Base-by-base conservation (phyloP, 1,140 invertebrate genomes). In the Drosophila guanche region DNA sequence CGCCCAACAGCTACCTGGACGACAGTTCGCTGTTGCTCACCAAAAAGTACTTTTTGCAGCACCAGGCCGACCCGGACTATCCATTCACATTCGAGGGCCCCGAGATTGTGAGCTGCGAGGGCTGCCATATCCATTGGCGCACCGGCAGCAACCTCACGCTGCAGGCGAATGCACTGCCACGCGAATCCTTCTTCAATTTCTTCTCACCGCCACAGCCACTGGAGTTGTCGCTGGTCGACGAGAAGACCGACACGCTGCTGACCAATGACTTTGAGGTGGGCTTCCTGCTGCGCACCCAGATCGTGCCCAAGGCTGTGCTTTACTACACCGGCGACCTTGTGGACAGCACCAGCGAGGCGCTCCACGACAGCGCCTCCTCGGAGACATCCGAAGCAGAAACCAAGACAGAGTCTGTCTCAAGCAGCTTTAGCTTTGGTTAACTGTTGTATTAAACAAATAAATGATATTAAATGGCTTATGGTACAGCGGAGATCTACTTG, bases 111-210 rank as follows among this genome's bases (percentile, higher is more conserved):
- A 97, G 97, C 89, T 97, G 97, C 93, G 95, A 95, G 94, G 97
- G 97, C 25, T 98, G 96, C 76, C 93, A 94, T 42, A 98, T 99
- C 80, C 95, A 98, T 84, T 99, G 98, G 98, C 96, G 97, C 47
- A 96, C 97, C 84, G 97, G 97, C 45, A 99, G 98, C 92, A 99
- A 99, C 91, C 95, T 99, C 0, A 99, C 98, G 1, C 94, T 98
- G 6, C 99, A 99, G 97, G 97, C 96, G n/a, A 99, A 99, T 93
- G 97, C 96, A 56, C 96, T 99, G 62, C 96, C 95, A 71, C 95
- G 95, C 50, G 96, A 97, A 88, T 99, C 98, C 0, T 99, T 99
- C 93, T 99, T 99, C 93, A 99, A 99, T 92, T 99, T 99, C 94
- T 99, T 99, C 92, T 94, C 93, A 67, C 97, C 98, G 29, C 97